phyloP scores from a whole-genome alignment of 2,797 vertebrate genomes.

The Coccyzus lansbergi region DNA sequence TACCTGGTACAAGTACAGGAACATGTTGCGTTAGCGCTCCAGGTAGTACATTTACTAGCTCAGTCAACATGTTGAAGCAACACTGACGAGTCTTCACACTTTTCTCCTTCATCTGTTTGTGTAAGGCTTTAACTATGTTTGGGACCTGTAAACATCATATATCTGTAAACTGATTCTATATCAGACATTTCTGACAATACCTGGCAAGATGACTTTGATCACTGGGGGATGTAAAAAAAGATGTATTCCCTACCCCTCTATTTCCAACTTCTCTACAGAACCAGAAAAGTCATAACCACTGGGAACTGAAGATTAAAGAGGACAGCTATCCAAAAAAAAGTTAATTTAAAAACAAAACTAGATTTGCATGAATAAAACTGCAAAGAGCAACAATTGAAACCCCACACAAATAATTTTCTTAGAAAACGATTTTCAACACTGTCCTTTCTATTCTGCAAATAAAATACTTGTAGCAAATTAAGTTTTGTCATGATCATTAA shows the following conservation, averaged over 20 bases:
- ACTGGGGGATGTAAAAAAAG: neutral
- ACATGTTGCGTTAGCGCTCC: constrained; percentile 95
- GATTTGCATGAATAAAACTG: neutral
- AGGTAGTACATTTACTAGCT: constrained; percentile 95
- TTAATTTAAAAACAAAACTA: neutral
- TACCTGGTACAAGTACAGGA: constrained; percentile 93
- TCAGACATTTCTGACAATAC: neutral
- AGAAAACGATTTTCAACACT: neutral
- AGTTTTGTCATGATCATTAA: neutral
- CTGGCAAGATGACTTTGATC: neutral
- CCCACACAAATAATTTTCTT: neutral
- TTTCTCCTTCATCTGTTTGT: constrained; percentile 99
- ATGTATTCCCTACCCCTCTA: neutral
- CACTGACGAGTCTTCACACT: constrained; percentile 98
- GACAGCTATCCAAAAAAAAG: neutral
- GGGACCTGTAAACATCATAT: constrained; percentile 86
- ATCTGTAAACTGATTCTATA: constrained; percentile 46
- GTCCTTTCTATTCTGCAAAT: neutral
- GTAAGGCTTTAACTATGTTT: constrained; percentile 97
- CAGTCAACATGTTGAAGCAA: constrained; percentile 99
- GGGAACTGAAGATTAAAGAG: neutral
- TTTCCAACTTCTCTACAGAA: neutral
- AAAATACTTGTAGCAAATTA: neutral
- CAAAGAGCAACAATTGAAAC: neutral
- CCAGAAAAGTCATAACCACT: neutral